Percentiles rank a stretch among this genome's conserved stretches.
Evolutionary conservation across 1,140 invertebrate genomes (phyloP).

Genomic region (Macrotrachela quadricornifera): DNA sequence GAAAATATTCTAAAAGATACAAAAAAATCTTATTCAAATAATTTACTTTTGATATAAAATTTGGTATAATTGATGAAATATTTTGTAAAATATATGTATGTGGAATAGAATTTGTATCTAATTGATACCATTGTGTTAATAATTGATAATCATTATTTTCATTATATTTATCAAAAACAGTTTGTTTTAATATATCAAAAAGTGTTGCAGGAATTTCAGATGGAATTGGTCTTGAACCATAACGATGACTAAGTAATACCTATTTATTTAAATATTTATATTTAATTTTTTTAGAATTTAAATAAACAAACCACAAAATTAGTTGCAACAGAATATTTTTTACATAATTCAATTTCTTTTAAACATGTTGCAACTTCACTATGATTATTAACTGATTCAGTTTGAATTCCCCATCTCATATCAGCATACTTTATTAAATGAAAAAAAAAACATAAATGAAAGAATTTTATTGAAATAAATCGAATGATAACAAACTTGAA

Average conservation of each 20-base stretch:
- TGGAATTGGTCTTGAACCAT: constrained; percentile 85
- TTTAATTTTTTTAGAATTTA: too few relatives aligned
- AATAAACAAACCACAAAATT: constrained; percentile 5
- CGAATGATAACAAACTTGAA: constrained; percentile 48
- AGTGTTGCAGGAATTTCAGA: constrained; percentile 42
- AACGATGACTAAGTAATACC: constrained; percentile 49
- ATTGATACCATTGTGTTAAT: too few relatives aligned
- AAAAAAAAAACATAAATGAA: constrained; percentile 1
- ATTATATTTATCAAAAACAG: too few relatives aligned
- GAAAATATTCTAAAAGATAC: too few relatives aligned
- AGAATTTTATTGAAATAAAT: background rate
- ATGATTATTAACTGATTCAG: constrained; percentile 9
- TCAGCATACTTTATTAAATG: constrained; percentile 8
- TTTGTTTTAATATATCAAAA: background rate
- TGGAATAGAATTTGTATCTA: too few relatives aligned
- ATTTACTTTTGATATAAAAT: too few relatives aligned
- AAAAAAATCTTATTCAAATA: too few relatives aligned
- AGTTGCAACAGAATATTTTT: constrained; percentile 3
- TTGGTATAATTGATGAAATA: too few relatives aligned
- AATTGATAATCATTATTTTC: too few relatives aligned
- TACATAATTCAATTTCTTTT: constrained; percentile 8
- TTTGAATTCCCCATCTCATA: constrained; percentile 11
- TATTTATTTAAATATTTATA: too few relatives aligned
- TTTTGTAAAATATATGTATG: too few relatives aligned
- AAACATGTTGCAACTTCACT: constrained; percentile 3